Evolutionary conservation across 2,113 vertebrate genomes (phyloP), one percentile per base, ranked within the genome.

Genomic region (Leptobrachium ailaonicum): DNA sequence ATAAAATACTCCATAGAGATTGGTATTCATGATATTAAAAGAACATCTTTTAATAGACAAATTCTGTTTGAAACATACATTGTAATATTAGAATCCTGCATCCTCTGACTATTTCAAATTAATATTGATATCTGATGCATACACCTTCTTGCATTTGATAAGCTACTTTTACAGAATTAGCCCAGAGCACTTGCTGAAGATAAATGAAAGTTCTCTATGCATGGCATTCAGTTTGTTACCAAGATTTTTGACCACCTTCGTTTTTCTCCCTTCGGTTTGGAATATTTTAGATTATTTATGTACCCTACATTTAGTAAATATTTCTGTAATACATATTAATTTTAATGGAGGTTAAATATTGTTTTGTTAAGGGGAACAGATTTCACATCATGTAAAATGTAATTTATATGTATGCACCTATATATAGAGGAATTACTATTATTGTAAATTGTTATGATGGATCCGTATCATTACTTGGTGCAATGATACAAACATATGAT

Each of bases 81-180:
- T 14, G 41, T 58, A 79, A 32, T 13, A 71, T 71, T 71, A 79
- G 42, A 20, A 64, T 64, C 45, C 42, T 43, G 71, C 43, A 63
- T 79, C 41, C 53, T 66, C 76, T 54, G 56, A 20, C 56, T 47
- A 7, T n/a, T 45, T 79, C 14, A 47, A 32, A 32, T 64, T 71
- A 72, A 58, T 47, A 64, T 53, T 54, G 71, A 13, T 64, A 50
- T 79, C 40, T 43, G 50, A 64, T 64, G 60, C 47, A 79, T 56
- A 79, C 68, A 79, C 58, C 43, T 20, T 58, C 41, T 20, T 79
- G 77, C 77, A 79, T 79, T 71, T 79, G 69, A 71, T 79, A 71
- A 71, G 56, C 68, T 79, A 47, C 69, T 79, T 79, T 71, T 43
- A 41, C 64, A 71, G 58, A 79, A 71, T 79, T 79, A 79, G 68